Evolutionary conservation across 1,140 invertebrate genomes (phyloP), one percentile per base, ranked within the genome.

Genomic region (Plutomurus gul): DNA sequence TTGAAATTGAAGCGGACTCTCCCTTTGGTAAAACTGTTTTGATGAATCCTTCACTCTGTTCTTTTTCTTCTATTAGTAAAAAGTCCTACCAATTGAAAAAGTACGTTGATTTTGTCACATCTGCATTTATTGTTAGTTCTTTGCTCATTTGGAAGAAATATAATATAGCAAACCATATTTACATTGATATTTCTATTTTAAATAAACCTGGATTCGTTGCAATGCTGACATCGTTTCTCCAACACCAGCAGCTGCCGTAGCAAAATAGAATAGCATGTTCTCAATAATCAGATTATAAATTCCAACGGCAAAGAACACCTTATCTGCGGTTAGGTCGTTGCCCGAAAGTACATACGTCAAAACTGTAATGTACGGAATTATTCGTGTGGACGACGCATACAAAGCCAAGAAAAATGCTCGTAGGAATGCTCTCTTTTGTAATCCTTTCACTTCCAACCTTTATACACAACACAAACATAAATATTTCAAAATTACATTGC

Each of bases 281-380:
- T 81, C 65, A 13, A 37, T 75, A 10, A 78, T 1, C 0, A 72
- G 16, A 37, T 78, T 78, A 30, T 72, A 78, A 0, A 76, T 73
- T 3, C 76, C 76, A 1, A 76, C 43, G 1, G 72, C 72, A 51
- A 75, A 81, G 39, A 81, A 81, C 2, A 95, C 93, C 87, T 94
- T 89, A 74, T 93, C 90, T 0, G 94, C 91, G 0, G 90, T 92
- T 1, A 95, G 89, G 56, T 86, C 85, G 77, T 91, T 90, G 0
- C 91, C 91, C 77, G 91, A 83, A 0, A 93, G 84, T 0, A 92
- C 89, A 80, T 91, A 94, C 1, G 91, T 89, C 0, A 93, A 85
- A 20, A 95, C 87, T 0, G 92, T 93, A 13, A 93, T 87, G 82
- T 92, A 94, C 0, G 95, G 86, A 0, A 92, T 91, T 0, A 92